Conservation (phyloP, 2,797 vertebrate genomes). For the Carduelis carduelis region DNA sequence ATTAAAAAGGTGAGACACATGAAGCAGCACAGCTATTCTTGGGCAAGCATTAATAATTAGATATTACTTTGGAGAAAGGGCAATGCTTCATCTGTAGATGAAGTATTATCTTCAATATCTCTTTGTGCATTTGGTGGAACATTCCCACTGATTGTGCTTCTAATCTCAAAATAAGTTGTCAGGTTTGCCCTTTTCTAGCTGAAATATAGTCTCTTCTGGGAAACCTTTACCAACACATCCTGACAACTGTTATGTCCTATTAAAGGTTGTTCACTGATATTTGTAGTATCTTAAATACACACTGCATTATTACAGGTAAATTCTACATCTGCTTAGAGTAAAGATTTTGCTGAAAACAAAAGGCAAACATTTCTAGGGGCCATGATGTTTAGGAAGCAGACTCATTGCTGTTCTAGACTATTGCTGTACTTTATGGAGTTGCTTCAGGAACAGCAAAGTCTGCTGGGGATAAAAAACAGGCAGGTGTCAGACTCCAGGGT, state of each 20-base stretch:
- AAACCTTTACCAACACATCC: constrained; percentile 55
- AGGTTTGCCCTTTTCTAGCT: constrained; percentile 73
- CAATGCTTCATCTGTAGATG: constrained; percentile 69
- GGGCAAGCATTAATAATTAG: constrained; percentile 69
- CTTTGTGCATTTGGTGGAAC: constrained; percentile 58
- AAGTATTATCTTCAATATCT: constrained; percentile 61
- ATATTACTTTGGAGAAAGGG: constrained; percentile 69
- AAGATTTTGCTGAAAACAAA: constrained; percentile 54
- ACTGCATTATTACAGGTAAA: constrained; percentile 52
- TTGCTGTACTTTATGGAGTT: neutral
- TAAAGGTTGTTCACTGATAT: constrained; percentile 72
- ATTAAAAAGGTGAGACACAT: constrained; percentile 35
- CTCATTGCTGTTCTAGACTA: neutral
- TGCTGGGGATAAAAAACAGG: neutral
- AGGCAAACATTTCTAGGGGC: neutral
- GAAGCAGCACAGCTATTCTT: constrained; percentile 52
- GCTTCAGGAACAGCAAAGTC: neutral
- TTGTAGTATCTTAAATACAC: constrained; percentile 56
- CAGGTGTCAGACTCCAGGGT: neutral
- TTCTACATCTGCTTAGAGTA: constrained; percentile 52
- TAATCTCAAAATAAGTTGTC: constrained; percentile 69
- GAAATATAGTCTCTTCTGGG: constrained; percentile 67
- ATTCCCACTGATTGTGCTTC: constrained; percentile 50
- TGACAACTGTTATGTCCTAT: constrained; percentile 63
- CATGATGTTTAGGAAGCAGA: neutral